Conservation (phyloP, 2,888 invertebrate species). For the Cataglyphis altisquamis region DNA sequence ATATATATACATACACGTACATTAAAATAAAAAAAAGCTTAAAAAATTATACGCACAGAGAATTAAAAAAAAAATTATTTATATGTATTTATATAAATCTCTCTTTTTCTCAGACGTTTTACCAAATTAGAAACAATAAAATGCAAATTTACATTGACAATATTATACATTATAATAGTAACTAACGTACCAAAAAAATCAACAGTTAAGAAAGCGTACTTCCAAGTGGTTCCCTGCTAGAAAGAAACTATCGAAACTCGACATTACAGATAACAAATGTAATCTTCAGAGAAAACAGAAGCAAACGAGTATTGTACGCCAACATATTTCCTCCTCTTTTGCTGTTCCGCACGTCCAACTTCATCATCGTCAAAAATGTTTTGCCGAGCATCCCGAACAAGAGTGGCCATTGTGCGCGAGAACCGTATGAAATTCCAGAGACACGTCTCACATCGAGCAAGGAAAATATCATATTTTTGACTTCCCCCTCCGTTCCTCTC, state of each 20-base stretch:
- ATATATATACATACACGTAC: not conserved
- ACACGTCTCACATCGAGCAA: constrained; percentile 71
- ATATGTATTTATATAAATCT: not conserved
- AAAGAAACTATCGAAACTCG: not conserved
- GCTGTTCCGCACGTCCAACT: constrained; percentile 61
- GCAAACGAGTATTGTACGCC: constrained; percentile 36
- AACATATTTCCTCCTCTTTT: constrained; percentile 39
- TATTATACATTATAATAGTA: not conserved
- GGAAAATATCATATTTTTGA: constrained; percentile 78
- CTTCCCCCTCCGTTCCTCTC: constrained; percentile 25
- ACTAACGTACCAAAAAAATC: not conserved
- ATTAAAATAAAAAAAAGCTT: not conserved
- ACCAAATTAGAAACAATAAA: not conserved
- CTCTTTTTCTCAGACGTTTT: not conserved
- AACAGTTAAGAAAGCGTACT: not conserved
- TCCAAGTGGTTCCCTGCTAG: not conserved
- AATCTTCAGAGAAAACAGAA: constrained; percentile 48
- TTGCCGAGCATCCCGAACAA: constrained; percentile 40
- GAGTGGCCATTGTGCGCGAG: constrained; percentile 61
- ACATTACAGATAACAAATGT: constrained; percentile 31
- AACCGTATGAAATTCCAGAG: constrained; percentile 70
- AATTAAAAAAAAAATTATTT: not conserved
- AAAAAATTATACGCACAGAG: not conserved
- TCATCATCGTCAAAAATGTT: constrained; percentile 65
- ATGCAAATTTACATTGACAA: not conserved